Evolutionary conservation across 1,140 invertebrate genomes (phyloP), one percentile per base, ranked within the genome.

Genomic region (Drosophila orosa): DNA sequence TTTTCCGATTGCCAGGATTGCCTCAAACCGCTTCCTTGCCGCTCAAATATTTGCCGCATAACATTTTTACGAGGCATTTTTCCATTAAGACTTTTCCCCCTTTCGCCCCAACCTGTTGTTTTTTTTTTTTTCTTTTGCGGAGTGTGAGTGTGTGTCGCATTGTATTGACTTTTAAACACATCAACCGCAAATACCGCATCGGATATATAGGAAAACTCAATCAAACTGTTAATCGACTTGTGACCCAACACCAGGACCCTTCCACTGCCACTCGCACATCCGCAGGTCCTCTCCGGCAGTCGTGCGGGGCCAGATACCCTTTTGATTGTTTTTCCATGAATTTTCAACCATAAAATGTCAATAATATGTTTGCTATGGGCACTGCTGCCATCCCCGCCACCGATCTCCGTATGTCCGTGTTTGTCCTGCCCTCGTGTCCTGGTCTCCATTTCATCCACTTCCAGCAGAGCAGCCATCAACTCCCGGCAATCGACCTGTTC

Each of bases 221-320:
- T 84, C 80, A 85, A 84, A 84, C 77, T 77, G 81, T 85, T 84
- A 84, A 84, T 84, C 80, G 80, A 84, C 80, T 85, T 80, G 76
- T 57, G 71, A 29, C 56, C 54, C 48, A 15, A 19, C 50, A 37
- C 24, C 66, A 67, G 61, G 29, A 44, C 29, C 17, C n/a, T 22
- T 10, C 22, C 8, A 17, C 13, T 7, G 31, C 19, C 37, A 44
- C 25, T 40, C 40, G 19, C 3, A 19, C 42, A 44, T 44, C 22
- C 42, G 19, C 22, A 48, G 45, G 45, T 17, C 25, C 35, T 33
- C 13, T 33, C 39, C 24, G 47, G 22, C 44, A 56, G 35, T 39
- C 73, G 65, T 77, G 73, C 52, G 65, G 19, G 31, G 8, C 40
- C 35, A 24, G 13, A 45, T 59, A 84, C 72, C 76, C 80, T 60